Evolutionary conservation across 2,113 vertebrate genomes (phyloP), one percentile per base, ranked within the genome.

Genomic region (Sula dactylatra): DNA sequence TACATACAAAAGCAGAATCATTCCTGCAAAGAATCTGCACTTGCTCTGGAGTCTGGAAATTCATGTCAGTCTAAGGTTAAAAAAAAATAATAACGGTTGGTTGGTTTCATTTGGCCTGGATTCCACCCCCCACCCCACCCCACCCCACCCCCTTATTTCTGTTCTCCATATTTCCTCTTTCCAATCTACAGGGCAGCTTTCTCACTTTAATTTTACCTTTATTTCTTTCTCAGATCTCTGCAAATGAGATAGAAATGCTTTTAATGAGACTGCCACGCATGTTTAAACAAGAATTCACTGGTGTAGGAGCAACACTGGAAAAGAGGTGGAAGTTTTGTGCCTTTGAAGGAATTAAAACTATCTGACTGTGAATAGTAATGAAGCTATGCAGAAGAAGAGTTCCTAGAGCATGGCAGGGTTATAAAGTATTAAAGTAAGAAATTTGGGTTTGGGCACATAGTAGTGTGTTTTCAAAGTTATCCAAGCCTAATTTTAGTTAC

Each of bases 311-410:
- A 15, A 99, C 99, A 2, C 97, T 99, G 98, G 99, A 99, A 92
- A 99, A 99, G 95, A 98, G 99, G 29, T 99, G 99, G 99, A 99
- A 99, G 98, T 98, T 99, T 97, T 99, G 99, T 95, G 99, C 99
- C 90, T 99, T 99, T 56, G 99, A 99, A 97, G 99, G 98, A 96
- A 98, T 99, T 79, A 98, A 99, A 83, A 99, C 99, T 10, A 81
- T 98, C 94, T 99, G 99, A 99, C 98, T 65, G 78, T 93, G 92
- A 97, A 76, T 78, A 82, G 80, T 66, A 58, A 70, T 50, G 40
- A 92, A 94, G 91, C 90, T 97, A 90, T 79, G 94, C 88, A 93
- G 77, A 76, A 67, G 56, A 97, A 95, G 59, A 95, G 34, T 47
- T 94, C 64, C 76, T 93, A 93, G 93, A 86, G 76, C 62, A 96